Evolutionary conservation across 2,888 invertebrate genomes (phyloP).

Genomic region (Tridacna crocea): DNA sequence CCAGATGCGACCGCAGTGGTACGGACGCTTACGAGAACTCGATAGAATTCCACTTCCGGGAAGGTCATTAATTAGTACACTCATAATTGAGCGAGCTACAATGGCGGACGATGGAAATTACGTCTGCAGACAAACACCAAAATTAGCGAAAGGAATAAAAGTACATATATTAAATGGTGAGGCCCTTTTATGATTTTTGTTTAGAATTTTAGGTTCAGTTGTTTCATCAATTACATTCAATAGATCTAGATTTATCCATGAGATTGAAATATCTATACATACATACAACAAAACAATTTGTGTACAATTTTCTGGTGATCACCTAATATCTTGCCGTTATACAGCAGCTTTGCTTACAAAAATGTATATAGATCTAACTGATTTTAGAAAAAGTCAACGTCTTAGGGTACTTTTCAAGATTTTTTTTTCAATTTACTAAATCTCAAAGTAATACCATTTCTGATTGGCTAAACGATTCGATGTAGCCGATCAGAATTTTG

Average conservation of each 20-base stretch:
- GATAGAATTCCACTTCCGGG: constrained; percentile 62
- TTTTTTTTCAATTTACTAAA: too few relatives aligned
- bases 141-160: constrained; percentile 57
- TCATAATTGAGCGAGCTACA: constrained; percentile 60
- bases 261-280: neutral
- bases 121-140: constrained; percentile 61
- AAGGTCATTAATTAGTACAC: constrained; percentile 60
- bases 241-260: neutral
- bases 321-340: neutral
- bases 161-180: constrained; percentile 69
- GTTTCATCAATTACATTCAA: neutral
- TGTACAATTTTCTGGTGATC: neutral
- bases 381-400: too few relatives aligned
- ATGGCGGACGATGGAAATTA: constrained; percentile 62
- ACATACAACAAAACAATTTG: neutral
- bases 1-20: constrained; percentile 54
- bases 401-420: too few relatives aligned
- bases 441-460: too few relatives aligned
- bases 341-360: neutral
- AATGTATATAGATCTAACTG: neutral
- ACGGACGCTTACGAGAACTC: constrained; percentile 45
- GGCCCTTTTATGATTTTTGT: neutral
- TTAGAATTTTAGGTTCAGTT: neutral
- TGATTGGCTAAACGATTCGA: too few relatives aligned
- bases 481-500: too few relatives aligned